Evolutionary conservation across 2,797 vertebrate genomes (phyloP).

Genomic region (Sebastes cheni): DNA sequence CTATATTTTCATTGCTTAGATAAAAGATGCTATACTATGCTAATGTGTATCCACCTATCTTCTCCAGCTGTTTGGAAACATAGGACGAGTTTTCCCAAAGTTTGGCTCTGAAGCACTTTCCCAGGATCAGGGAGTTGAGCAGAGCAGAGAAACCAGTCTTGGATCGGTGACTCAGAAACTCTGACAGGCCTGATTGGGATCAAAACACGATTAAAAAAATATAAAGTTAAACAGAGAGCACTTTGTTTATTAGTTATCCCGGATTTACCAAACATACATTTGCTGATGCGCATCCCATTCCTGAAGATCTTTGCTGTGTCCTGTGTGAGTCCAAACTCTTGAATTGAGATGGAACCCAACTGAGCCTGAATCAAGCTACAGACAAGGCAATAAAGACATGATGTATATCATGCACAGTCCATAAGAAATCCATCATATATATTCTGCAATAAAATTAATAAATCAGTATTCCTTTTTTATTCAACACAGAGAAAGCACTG

Average conservation of each 20-base stretch:
- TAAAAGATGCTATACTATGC: background rate
- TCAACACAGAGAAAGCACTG: background rate
- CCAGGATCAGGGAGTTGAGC: slow-evolving; percentile 90
- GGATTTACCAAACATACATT: slow-evolving; percentile 82
- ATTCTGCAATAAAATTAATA: background rate
- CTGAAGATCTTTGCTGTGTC: slow-evolving; percentile 95
- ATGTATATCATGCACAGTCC: background rate
- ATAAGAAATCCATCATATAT: background rate
- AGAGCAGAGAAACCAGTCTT: slow-evolving; percentile 85
- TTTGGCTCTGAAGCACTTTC: slow-evolving; percentile 95
- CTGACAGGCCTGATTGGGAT: slow-evolving; percentile 87
- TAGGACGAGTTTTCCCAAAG: slow-evolving; percentile 96
- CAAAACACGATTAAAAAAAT: background rate
- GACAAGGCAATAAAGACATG: background rate
- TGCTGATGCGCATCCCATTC: slow-evolving; percentile 91
- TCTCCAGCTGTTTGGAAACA: slow-evolving; percentile 95
- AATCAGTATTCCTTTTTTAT: background rate
- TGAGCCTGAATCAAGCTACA: slow-evolving; percentile 97
- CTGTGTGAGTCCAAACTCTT: slow-evolving; percentile 95
- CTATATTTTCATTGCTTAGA: background rate
- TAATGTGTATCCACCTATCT: slow-evolving; percentile 87
- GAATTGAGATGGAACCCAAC: slow-evolving; percentile 91
- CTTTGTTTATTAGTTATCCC: background rate
- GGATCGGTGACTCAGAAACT: slow-evolving; percentile 87
- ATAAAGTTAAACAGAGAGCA: background rate